Conservation (phyloP, 2,113 vertebrate genomes). For the Amphilophus citrinellus region DNA sequence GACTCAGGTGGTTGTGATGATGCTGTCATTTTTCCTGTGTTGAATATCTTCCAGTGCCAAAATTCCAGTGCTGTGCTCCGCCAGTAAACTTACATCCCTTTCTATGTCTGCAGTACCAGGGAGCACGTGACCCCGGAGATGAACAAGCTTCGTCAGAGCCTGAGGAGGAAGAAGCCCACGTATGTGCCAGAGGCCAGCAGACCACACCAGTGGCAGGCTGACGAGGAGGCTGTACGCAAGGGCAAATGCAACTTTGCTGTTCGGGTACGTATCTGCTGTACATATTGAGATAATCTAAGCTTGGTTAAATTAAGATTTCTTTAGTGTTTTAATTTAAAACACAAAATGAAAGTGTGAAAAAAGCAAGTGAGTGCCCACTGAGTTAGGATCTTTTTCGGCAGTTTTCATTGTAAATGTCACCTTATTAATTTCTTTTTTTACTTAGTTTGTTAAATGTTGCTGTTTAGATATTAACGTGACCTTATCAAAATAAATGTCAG, state of each 20-base stretch:
- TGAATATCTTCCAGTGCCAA: background rate
- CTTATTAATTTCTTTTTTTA: background rate
- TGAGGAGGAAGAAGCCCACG: constrained; percentile 91
- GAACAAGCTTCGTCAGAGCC: constrained; percentile 95
- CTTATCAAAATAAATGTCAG: background rate
- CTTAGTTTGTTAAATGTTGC: background rate
- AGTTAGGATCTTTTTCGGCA: background rate
- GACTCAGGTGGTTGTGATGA: background rate
- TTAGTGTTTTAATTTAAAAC: background rate
- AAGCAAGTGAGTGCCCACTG: background rate
- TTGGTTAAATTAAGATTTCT: background rate
- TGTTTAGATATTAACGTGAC: background rate
- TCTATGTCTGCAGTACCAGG: constrained; percentile 70
- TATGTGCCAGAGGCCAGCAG: constrained; percentile 92
- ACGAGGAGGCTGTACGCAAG: constrained; percentile 91
- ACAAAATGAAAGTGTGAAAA: background rate
- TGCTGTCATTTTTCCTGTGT: background rate
- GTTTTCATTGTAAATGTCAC: background rate
- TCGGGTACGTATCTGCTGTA: constrained; percentile 78
- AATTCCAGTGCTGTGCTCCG: background rate
- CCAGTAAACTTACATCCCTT: background rate
- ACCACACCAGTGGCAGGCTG: constrained; percentile 93
- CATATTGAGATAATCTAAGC: background rate
- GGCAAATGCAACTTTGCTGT: constrained; percentile 92
- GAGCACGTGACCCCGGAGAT: constrained; percentile 89